These are phyloP conservation scores for Psococerastis gibbosa DNA, from an alignment of 2,888 invertebrate genomes.

Conservation along the genomic window DNA sequence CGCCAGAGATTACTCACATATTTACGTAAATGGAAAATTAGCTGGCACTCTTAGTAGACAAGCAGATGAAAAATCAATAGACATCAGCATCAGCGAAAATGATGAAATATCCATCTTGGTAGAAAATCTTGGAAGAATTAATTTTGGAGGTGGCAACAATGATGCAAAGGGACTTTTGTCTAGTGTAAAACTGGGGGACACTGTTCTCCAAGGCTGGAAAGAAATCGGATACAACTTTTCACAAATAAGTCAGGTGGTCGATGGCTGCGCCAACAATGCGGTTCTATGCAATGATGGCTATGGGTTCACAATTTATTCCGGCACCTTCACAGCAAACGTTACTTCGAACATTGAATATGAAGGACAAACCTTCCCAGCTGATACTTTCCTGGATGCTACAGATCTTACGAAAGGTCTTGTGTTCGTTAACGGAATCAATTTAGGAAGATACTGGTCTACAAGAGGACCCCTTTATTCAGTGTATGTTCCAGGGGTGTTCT, in stretches of 20 bases:
- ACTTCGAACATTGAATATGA: not conserved
- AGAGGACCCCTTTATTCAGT: constrained; percentile 20
- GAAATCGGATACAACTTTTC: constrained; percentile 36
- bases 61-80: not conserved
- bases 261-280: not conserved
- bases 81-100: not conserved
- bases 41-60: not conserved
- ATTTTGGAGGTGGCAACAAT: constrained; percentile 35
- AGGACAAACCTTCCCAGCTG: not conserved
- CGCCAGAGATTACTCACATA: constrained; percentile 47
- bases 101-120: constrained; percentile 17
- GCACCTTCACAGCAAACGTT: not conserved
- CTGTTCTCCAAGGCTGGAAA: constrained; percentile 38
- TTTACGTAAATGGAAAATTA: constrained; percentile 36
- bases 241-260: constrained; percentile 15
- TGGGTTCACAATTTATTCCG: constrained; percentile 2
- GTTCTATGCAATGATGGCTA: not conserved
- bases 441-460: constrained; percentile 21
- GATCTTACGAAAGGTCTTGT: constrained; percentile 19
- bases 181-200: constrained; percentile 32
- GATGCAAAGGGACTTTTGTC: constrained; percentile 35
- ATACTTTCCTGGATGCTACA: constrained; percentile 2
- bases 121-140: constrained; percentile 59
- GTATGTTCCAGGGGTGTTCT: constrained; percentile 19
- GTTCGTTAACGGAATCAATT: constrained; percentile 20